Evolutionary conservation across 2,888 invertebrate species (phyloP).

Genomic region (Nephrotoma guestfalica): DNA sequence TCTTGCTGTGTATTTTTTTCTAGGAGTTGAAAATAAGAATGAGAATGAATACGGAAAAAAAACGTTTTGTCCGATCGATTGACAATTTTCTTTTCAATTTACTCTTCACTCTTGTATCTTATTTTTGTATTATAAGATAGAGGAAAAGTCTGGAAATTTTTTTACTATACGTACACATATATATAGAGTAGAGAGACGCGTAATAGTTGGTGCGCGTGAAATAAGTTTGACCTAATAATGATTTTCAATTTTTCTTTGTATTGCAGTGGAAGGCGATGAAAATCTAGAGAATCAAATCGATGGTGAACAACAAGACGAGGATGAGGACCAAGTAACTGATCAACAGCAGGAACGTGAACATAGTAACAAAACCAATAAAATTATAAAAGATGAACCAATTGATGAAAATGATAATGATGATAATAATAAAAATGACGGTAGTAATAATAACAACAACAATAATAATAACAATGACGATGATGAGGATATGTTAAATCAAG

Average conservation of each 20-base stretch:
- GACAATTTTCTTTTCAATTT: slow-evolving; percentile 5
- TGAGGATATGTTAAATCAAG: not conserved
- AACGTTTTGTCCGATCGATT: slow-evolving; percentile 4
- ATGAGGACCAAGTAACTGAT: not conserved
- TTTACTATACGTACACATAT: not conserved
- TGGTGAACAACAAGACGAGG: not conserved
- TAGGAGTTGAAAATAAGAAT: not conserved
- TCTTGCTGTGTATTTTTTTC: not conserved
- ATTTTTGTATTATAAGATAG: not conserved
- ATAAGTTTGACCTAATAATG: not conserved
- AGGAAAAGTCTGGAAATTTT: slow-evolving; percentile 4
- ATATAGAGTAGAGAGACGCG: slow-evolving; percentile 6
- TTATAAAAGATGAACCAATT: not conserved
- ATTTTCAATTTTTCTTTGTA: not conserved
- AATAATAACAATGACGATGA: not conserved
- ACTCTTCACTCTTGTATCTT: slow-evolving; percentile 1
- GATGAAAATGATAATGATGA: not conserved
- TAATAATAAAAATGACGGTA: not conserved
- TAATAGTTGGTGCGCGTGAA: slow-evolving; percentile 8
- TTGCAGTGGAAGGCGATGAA: slow-evolving; percentile 12
- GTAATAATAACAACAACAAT: not conserved
- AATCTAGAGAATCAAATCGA: slow-evolving; percentile 7
- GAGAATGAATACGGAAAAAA: slow-evolving; percentile 1
- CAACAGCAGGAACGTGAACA: not conserved
- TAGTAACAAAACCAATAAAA: not conserved